These are phyloP conservation scores for Cygnus olor DNA, from an alignment of 2,797 vertebrate species.

Conservation along the genomic window DNA sequence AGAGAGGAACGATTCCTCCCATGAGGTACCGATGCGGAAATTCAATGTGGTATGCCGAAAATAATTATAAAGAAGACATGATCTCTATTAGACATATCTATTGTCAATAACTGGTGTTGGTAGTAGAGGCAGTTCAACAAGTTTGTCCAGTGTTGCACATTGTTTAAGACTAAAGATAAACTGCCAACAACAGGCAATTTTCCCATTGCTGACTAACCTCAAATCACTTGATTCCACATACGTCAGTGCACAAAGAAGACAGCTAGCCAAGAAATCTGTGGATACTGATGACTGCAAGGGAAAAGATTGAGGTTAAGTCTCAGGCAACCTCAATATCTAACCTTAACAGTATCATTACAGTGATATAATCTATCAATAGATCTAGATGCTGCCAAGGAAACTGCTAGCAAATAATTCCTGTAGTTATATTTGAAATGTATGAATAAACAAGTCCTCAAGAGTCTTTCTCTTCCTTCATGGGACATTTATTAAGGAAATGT, in stretches of 20 bases:
- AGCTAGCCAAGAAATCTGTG: not conserved
- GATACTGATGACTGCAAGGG: not conserved
- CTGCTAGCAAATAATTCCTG: not conserved
- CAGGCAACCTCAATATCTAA: not conserved
- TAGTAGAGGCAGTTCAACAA: constrained; percentile 3
- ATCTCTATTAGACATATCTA: not conserved
- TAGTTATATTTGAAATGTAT: not conserved
- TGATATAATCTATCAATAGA: not conserved
- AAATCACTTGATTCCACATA: not conserved
- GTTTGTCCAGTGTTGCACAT: not conserved
- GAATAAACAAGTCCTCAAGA: not conserved
- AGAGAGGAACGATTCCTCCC: not conserved
- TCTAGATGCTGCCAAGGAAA: not conserved
- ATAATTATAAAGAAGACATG: not conserved
- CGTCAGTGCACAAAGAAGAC: not conserved
- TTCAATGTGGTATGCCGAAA: not conserved
- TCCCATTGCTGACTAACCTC: not conserved
- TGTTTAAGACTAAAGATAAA: not conserved
- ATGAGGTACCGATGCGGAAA: not conserved
- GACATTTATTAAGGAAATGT: not conserved
- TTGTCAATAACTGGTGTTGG: not conserved
- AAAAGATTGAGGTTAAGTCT: not conserved
- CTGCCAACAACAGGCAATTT: not conserved
- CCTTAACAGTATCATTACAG: not conserved
- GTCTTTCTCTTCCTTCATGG: not conserved